A percentile compares a stretch with the other conserved stretches of the same genome.
Conservation (phyloP, 64 coral and sea anemone species). For the Orbicella faveolata region DNA sequence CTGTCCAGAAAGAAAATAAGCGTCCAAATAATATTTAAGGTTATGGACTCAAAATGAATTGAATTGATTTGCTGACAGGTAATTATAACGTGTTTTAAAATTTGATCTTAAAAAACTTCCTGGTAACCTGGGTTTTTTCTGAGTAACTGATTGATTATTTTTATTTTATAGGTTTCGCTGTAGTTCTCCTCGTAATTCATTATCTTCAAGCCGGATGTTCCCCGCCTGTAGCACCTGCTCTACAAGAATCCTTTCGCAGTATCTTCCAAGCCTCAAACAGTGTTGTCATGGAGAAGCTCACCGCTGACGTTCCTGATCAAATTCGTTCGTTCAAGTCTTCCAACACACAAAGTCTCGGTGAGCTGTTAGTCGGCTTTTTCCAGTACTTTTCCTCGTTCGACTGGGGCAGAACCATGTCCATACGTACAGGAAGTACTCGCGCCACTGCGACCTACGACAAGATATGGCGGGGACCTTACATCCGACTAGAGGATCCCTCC, state of each 20-base stretch:
- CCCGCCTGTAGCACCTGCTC: neutral
- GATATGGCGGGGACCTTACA: conserved; percentile 37
- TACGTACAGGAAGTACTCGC: conserved; percentile 11
- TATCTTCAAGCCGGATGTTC: conserved; percentile 17
- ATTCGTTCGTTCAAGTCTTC: conserved; percentile 17
- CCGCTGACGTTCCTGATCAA: neutral
- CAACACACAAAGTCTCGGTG: conserved; percentile 35
- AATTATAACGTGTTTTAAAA: too few species aligned
- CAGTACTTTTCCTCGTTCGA: conserved; percentile 14
- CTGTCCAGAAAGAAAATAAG: too few species aligned
- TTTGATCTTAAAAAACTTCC: too few species aligned
- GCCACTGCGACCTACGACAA: neutral
- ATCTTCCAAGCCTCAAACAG: conserved; percentile 24
- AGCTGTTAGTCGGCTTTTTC: conserved; percentile 28
- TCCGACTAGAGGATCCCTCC: conserved; percentile 34
- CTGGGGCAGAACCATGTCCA: conserved; percentile 7
- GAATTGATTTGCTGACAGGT: too few species aligned
- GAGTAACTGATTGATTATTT: neutral
- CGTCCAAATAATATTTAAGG: too few species aligned
- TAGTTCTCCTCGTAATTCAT: conserved; percentile 23
- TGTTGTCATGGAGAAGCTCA: neutral
- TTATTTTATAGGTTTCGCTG: conserved; percentile 19
- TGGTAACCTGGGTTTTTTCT: neutral
- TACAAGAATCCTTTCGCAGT: conserved; percentile 8
- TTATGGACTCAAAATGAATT: too few species aligned